These are phyloP conservation scores for Tenrec ecaudatus DNA, from an alignment of 2,113 vertebrate species.

Conservation along the genomic window DNA sequence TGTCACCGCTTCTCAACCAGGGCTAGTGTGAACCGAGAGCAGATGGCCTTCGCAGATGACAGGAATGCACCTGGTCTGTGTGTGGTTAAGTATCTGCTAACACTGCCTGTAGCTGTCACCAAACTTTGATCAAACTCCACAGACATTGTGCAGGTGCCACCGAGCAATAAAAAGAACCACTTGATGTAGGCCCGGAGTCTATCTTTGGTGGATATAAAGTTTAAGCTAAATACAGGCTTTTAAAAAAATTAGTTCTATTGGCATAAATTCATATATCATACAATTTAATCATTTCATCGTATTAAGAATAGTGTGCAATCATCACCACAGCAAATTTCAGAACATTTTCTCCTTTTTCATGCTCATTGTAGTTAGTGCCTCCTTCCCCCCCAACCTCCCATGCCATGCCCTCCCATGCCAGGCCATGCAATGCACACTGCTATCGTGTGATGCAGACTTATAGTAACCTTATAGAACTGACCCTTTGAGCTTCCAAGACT, in stretches of 20 bases:
- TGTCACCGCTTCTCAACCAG: background rate
- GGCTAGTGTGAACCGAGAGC: background rate
- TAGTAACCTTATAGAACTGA: too few relatives aligned
- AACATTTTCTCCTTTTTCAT: too few relatives aligned
- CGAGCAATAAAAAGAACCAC: slow-evolving; percentile 11
- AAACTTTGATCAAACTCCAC: background rate
- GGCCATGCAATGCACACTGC: too few relatives aligned
- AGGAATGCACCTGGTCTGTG: background rate
- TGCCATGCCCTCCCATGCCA: too few relatives aligned
- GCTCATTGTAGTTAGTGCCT: too few relatives aligned
- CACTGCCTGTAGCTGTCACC: background rate
- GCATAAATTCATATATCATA: too few relatives aligned
- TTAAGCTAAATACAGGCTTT: background rate
- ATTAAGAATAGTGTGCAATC: too few relatives aligned
- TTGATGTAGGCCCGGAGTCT: background rate
- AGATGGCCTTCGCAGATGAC: background rate
- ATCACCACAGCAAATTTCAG: too few relatives aligned
- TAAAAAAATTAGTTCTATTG: background rate
- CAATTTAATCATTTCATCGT: too few relatives aligned
- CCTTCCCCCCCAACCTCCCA: too few relatives aligned
- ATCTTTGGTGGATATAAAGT: background rate
- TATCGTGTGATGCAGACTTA: too few relatives aligned
- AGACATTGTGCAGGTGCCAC: background rate
- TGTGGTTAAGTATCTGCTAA: background rate
- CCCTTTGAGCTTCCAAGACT: too few relatives aligned